Conservation (phyloP, 1,140 invertebrate genomes). For the Drosophila quadrilineata region DNA sequence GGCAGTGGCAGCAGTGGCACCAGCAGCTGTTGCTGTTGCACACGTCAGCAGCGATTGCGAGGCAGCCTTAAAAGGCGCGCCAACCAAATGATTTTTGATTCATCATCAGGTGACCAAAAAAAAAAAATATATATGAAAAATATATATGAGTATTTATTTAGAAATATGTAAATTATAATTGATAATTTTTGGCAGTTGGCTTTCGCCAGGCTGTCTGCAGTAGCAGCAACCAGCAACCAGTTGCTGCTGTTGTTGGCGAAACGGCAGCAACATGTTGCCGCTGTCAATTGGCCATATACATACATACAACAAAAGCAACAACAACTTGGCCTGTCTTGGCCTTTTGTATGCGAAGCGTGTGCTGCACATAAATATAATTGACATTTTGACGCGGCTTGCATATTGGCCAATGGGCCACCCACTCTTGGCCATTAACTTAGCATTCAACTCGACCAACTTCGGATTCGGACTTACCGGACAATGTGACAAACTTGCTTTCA, state of each 20-base stretch:
- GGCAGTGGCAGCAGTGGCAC: no score
- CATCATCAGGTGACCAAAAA: conserved; percentile 55
- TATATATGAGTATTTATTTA: no score
- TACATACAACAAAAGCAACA: neutral
- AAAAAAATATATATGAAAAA: neutral
- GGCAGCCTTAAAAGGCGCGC: conserved; percentile 53
- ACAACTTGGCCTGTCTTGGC: neutral
- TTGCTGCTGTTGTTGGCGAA: neutral
- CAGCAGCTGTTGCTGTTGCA: conserved; percentile 40
- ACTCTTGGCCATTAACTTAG: conserved; percentile 37
- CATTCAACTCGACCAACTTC: conserved; percentile 35
- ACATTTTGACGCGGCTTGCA: conserved; percentile 63
- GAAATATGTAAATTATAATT: conserved; percentile 32
- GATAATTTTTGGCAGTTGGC: conserved; percentile 20
- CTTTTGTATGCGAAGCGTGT: conserved; percentile 49
- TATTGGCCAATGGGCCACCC: conserved; percentile 43
- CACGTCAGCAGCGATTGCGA: conserved; percentile 40
- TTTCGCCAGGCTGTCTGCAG: conserved; percentile 24
- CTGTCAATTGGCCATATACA: neutral
- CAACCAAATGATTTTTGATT: conserved; percentile 36
- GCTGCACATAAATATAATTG: conserved; percentile 63
- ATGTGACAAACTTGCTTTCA: neutral
- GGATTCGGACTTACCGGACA: no score
- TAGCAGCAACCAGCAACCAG: conserved; percentile 1
- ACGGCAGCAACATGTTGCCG: conserved; percentile 50